phyloP scores from a whole-genome alignment of 2,888 invertebrate genomes.

The Bellardia pandia region DNA sequence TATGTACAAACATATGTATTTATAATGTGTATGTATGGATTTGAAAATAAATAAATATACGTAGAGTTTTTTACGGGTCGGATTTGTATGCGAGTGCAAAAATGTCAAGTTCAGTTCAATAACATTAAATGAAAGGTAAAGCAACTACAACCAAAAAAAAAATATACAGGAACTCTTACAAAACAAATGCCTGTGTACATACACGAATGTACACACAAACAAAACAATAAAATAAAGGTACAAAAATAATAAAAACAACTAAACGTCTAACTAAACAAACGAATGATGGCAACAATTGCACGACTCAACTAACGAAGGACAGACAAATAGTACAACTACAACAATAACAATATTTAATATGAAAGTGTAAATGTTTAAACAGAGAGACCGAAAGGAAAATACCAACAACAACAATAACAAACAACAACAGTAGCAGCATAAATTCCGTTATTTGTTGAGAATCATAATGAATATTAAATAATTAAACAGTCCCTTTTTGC shows the following conservation, averaged over 20 bases:
- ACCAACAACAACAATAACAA: neutral
- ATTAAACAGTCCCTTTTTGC: constrained; percentile 48
- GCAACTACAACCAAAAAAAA: constrained; percentile 5
- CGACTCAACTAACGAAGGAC: neutral
- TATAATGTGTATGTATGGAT: constrained; percentile 10
- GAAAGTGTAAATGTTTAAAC: constrained; percentile 46
- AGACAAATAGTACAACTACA: constrained; percentile 17
- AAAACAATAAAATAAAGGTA: constrained; percentile 19
- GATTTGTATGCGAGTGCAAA: constrained; percentile 77
- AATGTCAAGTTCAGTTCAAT: constrained; percentile 84
- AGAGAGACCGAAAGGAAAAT: neutral
- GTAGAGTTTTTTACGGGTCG: constrained; percentile 64
- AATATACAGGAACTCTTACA: neutral
- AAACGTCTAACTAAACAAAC: constrained; percentile 38
- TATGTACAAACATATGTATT: no score
- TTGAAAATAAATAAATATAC: constrained; percentile 49
- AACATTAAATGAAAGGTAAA: constrained; percentile 76
- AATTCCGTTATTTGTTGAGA: constrained; percentile 66
- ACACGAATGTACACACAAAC: neutral
- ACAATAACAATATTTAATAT: constrained; percentile 1
- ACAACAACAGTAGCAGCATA: neutral
- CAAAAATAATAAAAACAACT: constrained; percentile 32
- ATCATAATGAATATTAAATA: constrained; percentile 67
- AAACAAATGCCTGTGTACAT: neutral
- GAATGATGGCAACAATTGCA: neutral